phyloP scores from a whole-genome alignment of 2,113 vertebrate species.

The Neodon shergylaensis region DNA sequence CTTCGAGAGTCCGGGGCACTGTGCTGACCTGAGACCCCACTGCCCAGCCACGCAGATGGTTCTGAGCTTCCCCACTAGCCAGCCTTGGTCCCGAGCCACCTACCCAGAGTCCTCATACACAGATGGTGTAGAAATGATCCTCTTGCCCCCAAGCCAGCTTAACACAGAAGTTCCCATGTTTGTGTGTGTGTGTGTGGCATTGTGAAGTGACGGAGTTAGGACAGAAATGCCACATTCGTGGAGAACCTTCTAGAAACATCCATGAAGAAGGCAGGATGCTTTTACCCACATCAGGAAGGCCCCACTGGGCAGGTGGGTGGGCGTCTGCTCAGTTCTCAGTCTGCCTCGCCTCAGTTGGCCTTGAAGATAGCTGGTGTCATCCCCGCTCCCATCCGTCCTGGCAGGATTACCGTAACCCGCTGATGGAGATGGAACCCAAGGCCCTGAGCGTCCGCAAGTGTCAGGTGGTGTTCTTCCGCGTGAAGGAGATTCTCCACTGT shows the following conservation, averaged over 20 bases:
- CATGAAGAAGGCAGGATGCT: accelerated
- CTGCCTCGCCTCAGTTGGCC: background rate
- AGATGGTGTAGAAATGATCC: background rate
- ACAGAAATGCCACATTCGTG: accelerated
- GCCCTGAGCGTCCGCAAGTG: constrained; percentile 93
- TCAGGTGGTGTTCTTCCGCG: constrained; percentile 91
- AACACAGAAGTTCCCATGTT: accelerated
- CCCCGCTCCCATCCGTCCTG: accelerated
- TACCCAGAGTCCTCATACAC: background rate
- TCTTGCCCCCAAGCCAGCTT: background rate
- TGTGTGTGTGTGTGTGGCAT: background rate
- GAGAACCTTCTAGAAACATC: background rate
- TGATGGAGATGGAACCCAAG: constrained; percentile 94
- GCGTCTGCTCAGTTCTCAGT: background rate
- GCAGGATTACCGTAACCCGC: constrained; percentile 93
- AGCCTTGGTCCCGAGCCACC: background rate
- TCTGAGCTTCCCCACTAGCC: background rate
- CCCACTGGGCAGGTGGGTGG: no score
- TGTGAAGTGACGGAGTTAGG: background rate
- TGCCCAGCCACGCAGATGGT: accelerated
- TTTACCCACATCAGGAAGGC: background rate
- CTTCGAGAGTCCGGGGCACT: background rate
- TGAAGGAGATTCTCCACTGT: constrained; percentile 95
- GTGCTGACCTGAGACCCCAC: background rate
- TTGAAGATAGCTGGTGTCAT: accelerated